Conservation (phyloP, 2,797 vertebrate species). For the Distichodus sexfasciatus region DNA sequence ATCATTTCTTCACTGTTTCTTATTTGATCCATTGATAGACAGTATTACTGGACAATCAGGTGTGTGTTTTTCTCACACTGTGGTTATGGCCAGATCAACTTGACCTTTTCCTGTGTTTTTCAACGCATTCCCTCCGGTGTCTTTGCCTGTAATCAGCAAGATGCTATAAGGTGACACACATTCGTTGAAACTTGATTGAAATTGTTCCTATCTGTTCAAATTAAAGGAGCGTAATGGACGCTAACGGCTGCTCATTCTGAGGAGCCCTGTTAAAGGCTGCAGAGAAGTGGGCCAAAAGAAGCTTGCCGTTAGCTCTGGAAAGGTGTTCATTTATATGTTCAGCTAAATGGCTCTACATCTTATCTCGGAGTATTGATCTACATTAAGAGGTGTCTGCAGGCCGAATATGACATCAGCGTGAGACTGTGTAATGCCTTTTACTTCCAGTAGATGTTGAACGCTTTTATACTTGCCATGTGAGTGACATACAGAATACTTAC, state of each 20-base stretch:
- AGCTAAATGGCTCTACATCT: conserved; percentile 10
- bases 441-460: neutral
- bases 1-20: too few relatives aligned
- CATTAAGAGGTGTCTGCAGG: neutral
- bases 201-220: conserved; percentile 43
- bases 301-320: conserved; percentile 4
- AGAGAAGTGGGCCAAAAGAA: neutral
- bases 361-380: conserved; percentile 2
- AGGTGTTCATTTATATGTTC: conserved; percentile 24
- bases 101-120: conserved; percentile 60
- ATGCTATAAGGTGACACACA: conserved; percentile 21
- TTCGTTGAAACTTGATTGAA: conserved; percentile 30
- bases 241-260: conserved; percentile 48
- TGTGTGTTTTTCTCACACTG: conserved; percentile 48
- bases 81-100: conserved; percentile 54
- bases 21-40: neutral
- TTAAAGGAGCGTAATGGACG: conserved; percentile 49
- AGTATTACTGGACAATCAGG: conserved; percentile 2
- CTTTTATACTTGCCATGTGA: too few relatives aligned
- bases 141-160: conserved; percentile 37
- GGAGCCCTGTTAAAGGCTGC: conserved; percentile 9
- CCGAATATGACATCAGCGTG: neutral
- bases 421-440: too few relatives aligned
- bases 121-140: conserved; percentile 47
- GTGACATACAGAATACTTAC: too few relatives aligned